A percentile compares a stretch with the other conserved stretches of the same genome.
Evolutionary conservation across 2,113 vertebrate species (phyloP).

Genomic region (Hiodon tergisus): DNA sequence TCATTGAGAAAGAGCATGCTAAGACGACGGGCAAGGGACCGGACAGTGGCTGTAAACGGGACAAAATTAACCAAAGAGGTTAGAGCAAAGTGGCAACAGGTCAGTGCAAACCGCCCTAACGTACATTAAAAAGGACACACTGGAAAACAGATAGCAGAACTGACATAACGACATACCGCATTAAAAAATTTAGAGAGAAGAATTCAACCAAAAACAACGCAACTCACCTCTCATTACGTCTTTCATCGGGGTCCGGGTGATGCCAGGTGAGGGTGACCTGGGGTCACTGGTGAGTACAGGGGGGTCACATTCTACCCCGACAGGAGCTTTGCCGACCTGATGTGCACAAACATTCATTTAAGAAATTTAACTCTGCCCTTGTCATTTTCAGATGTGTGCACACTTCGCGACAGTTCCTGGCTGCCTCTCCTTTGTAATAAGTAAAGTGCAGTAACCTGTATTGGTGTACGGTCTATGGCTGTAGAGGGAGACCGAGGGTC

Average conservation of each 20-base stretch:
- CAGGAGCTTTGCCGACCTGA: slow-evolving; percentile 37
- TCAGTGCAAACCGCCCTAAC: too few species aligned
- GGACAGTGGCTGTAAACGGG: slow-evolving; percentile 60
- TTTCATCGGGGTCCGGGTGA: slow-evolving; percentile 78
- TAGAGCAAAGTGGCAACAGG: background rate
- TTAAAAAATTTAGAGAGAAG: background rate
- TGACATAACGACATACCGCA: slow-evolving; percentile 5
- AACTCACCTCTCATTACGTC: slow-evolving; percentile 61
- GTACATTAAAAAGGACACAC: background rate
- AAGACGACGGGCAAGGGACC: slow-evolving; percentile 67
- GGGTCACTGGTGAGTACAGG: slow-evolving; percentile 61
- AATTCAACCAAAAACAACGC: background rate
- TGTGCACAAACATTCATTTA: background rate
- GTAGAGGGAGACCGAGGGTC: slow-evolving; percentile 83
- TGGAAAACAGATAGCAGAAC: background rate
- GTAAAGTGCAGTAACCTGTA: slow-evolving; percentile 47
- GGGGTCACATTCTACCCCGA: slow-evolving; percentile 26
- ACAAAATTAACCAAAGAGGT: background rate
- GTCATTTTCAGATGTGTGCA: background rate
- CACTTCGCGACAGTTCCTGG: too few species aligned
- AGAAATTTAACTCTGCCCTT: background rate
- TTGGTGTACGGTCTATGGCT: slow-evolving; percentile 72
- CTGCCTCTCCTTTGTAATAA: background rate
- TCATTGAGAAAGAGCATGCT: slow-evolving; percentile 64
- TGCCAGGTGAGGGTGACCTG: slow-evolving; percentile 74